These are phyloP conservation scores for Petaurus breviceps DNA, from an alignment of 2,113 vertebrate genomes.

Conservation along the genomic window DNA sequence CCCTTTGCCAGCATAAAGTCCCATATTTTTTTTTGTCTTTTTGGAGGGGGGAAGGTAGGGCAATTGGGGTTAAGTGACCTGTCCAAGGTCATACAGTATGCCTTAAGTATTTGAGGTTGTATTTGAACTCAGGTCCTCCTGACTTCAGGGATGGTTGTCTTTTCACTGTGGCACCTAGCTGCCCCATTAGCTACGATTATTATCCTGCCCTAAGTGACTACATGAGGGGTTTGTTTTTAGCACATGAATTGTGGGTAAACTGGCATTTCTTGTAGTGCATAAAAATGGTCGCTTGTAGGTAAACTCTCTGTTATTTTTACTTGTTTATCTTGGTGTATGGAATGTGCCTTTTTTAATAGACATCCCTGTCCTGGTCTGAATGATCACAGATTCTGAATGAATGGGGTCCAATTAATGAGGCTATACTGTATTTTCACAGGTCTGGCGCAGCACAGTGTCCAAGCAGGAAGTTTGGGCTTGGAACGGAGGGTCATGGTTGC, in stretches of 20 bases:
- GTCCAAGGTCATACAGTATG: too few species aligned
- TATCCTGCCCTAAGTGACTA: neutral
- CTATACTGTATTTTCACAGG: neutral
- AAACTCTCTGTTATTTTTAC: neutral
- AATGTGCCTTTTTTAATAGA: neutral
- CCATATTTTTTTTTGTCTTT: too few species aligned
- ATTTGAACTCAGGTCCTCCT: too few species aligned
- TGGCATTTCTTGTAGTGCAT: neutral
- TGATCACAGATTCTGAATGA: neutral
- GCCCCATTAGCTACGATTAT: neutral
- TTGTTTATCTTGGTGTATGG: neutral
- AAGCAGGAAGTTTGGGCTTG: neutral
- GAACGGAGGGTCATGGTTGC: neutral
- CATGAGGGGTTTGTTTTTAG: neutral
- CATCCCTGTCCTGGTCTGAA: neutral
- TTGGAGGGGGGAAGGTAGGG: too few species aligned
- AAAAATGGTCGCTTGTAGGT: neutral
- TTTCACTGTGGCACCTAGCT: too few species aligned
- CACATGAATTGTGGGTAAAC: neutral
- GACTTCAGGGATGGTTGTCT: too few species aligned
- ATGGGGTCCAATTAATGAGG: neutral
- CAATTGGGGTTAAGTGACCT: too few species aligned
- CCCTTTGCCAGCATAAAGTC: neutral
- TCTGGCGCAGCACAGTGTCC: neutral
- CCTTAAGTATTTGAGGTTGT: too few species aligned